Base-by-base conservation (phyloP, 2,797 vertebrate species). In the Megalops cyprinoides region DNA sequence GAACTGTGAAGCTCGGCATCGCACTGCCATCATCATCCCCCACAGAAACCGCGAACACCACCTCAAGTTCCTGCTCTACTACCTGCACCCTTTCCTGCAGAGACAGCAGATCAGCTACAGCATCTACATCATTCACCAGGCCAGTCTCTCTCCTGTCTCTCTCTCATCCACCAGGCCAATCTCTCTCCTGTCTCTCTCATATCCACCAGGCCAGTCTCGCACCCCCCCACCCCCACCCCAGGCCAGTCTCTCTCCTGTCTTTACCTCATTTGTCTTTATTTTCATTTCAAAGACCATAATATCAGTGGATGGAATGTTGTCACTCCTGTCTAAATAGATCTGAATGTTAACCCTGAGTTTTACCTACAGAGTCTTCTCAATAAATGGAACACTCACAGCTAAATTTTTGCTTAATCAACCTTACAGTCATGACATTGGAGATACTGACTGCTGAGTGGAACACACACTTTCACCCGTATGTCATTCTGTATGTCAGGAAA, bases 61-160 rank as follows among this genome's bases (percentile, higher is more conserved):
- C 85, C 92, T 95, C 0, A 94, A 92, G 86, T 94, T 93, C 84
- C 89, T 96, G 2, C 92, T 97, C 0, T 96, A 95, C 86, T 93
- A 95, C 77, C 88, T 96, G 4, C 95, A 96, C 37, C 95, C 95
- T 0, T 95, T 96, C 81, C 91, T 97, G 42, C 95, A 96, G 91
- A 84, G 91, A 0, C 96, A 96, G 75, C 95, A 95, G 87, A 92
- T 97, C 34, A 89, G 86, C 82, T 96, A 95, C 23, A 91, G 94
- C 25, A 95, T 96, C 31, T 97, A 96, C 14, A 18, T 96, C 84
- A 94, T 96, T 81, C 95, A 96, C 80, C 96, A 96, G 95, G 95
- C 95, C 37, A 71, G 44, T 37, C 28, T 12, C 14, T 23, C 23
- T 37, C 65, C 28, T 12, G n/a, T 23, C 23, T 37, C 65, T 37